A percentile compares a stretch with the other conserved stretches of the same genome.
Conservation (phyloP, 2,113 vertebrate species). For the Syrmaticus mikado region DNA sequence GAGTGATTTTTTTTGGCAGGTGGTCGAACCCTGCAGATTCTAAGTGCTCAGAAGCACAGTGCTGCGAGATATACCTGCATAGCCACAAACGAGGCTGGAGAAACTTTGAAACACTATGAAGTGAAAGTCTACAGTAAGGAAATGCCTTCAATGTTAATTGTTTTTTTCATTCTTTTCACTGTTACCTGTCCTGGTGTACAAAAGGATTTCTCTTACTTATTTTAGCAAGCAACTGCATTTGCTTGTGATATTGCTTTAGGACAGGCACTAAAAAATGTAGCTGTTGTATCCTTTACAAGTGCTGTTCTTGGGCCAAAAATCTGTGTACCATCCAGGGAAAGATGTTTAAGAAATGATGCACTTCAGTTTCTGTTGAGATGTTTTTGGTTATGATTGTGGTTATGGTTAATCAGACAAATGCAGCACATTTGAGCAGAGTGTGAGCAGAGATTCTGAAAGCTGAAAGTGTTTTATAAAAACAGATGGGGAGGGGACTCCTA, state of each 20-base stretch:
- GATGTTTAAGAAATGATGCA: background rate
- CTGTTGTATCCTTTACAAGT: background rate
- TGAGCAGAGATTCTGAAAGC: background rate
- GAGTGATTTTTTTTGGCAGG: conserved; percentile 75
- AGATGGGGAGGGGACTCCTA: background rate
- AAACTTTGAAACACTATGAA: conserved; percentile 90
- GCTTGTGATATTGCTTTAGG: background rate
- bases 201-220: background rate
- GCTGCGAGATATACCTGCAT: conserved; percentile 92
- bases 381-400: background rate
- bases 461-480: background rate
- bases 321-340: background rate
- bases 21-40: conserved; percentile 92
- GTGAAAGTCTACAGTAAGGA: conserved; percentile 92
- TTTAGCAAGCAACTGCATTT: background rate
- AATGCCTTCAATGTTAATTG: background rate
- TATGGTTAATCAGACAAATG: background rate
- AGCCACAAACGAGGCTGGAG: conserved; percentile 95
- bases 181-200: background rate
- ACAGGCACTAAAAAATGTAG: background rate
- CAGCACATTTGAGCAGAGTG: background rate
- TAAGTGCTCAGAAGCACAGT: conserved; percentile 87
- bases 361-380: background rate
- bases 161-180: background rate
- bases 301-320: background rate